Percentiles rank a stretch among this genome's conserved stretches.
Conservation (phyloP, 64 coral and sea anemone genomes). For the Trachythela sp. region DNA sequence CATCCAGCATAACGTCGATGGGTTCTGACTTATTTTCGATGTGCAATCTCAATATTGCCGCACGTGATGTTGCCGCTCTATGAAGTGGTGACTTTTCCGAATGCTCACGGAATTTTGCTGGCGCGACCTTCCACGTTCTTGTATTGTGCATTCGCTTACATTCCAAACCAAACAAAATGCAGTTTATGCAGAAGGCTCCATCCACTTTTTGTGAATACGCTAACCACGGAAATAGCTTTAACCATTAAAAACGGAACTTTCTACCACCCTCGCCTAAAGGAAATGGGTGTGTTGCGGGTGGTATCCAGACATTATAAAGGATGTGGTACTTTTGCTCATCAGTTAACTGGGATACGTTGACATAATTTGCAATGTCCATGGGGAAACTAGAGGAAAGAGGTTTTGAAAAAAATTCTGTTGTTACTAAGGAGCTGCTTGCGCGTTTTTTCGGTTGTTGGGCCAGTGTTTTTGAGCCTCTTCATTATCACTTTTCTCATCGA, state of each 20-base stretch:
- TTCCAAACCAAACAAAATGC: slow-evolving; percentile 29
- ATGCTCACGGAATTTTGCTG: slow-evolving; percentile 10
- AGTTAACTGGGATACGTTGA: not conserved
- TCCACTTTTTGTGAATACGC: slow-evolving; percentile 19
- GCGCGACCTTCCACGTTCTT: not conserved
- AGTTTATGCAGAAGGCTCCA: slow-evolving; percentile 40
- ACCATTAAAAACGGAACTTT: slow-evolving; percentile 22
- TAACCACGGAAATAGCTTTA: slow-evolving; percentile 35
- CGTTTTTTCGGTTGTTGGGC: no score
- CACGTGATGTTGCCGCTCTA: not conserved
- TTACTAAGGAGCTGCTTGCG: not conserved
- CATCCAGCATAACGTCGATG: slow-evolving; percentile 19
- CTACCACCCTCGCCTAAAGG: not conserved
- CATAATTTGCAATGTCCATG: not conserved
- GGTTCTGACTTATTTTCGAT: not conserved
- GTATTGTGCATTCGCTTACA: not conserved
- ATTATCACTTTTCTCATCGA: no score
- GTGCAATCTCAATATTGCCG: not conserved
- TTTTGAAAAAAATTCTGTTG: not conserved
- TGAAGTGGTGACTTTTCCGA: slow-evolving; percentile 30
- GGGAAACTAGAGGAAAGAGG: no score
- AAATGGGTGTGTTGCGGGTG: not conserved
- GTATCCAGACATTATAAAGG: not conserved
- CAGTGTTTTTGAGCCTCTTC: no score
- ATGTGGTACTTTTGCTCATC: slow-evolving; percentile 24